A percentile compares a stretch with the other conserved stretches of the same genome.
Evolutionary conservation across 2,888 invertebrate genomes (phyloP).

Genomic region (Ophioninae sp.): DNA sequence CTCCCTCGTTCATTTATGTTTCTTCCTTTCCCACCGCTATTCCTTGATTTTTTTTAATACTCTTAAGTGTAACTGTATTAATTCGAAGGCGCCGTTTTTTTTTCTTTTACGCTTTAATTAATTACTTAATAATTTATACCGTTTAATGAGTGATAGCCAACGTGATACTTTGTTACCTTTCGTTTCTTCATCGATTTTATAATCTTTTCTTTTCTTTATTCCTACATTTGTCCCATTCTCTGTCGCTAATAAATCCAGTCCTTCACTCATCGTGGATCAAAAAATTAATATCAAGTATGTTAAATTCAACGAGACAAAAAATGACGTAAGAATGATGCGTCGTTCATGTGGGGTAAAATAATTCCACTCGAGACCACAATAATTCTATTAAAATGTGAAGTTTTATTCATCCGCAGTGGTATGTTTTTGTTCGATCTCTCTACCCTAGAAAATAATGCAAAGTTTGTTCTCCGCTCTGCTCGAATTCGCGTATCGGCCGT

Average conservation of each 20-base stretch:
- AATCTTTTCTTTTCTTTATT: constrained; percentile 59
- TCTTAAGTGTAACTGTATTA: constrained; percentile 69
- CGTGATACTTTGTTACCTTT: constrained; percentile 70
- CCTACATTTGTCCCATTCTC: constrained; percentile 65
- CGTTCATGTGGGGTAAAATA: constrained; percentile 21
- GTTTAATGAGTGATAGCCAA: constrained; percentile 70
- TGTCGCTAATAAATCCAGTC: constrained; percentile 57
- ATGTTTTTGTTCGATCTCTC: constrained; percentile 66
- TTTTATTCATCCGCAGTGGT: constrained; percentile 69
- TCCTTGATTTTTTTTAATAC: constrained; percentile 66
- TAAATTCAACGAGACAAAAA: neutral
- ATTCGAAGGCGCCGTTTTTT: constrained; percentile 61
- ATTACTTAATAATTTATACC: constrained; percentile 71
- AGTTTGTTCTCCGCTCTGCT: constrained; percentile 46
- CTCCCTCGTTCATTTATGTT: neutral
- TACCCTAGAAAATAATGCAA: constrained; percentile 71
- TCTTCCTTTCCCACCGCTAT: neutral
- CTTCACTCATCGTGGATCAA: constrained; percentile 29
- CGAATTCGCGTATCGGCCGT: constrained; percentile 32
- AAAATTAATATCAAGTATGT: too few relatives aligned
- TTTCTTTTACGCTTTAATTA: constrained; percentile 71
- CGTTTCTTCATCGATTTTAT: constrained; percentile 60
- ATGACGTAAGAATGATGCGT: constrained; percentile 15
- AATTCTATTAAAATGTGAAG: constrained; percentile 76
- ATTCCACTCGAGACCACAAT: constrained; percentile 41